Conservation (phyloP, 2,888 invertebrate genomes). For the Diploptera punctata region DNA sequence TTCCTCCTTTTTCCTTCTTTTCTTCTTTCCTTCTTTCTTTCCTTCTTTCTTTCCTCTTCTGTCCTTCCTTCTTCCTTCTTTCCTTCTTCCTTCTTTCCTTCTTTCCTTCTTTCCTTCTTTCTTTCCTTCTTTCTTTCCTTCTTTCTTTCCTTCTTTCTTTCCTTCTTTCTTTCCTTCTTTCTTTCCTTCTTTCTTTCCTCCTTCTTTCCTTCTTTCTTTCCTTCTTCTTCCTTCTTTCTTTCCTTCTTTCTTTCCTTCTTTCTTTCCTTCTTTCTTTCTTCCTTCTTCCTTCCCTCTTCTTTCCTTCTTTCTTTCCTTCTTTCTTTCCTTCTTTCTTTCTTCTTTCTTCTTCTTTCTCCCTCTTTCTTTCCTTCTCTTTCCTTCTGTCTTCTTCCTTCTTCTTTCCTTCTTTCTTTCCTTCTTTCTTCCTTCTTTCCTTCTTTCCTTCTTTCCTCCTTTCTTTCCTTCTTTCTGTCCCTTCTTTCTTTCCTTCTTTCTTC, state of each 20-base stretch:
- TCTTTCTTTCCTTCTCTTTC: background rate
- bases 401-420: background rate
- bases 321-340: background rate
- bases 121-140: background rate
- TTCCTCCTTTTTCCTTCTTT: background rate
- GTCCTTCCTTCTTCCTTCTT: background rate
- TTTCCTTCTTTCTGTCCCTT: background rate
- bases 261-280: background rate
- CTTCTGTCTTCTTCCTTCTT: background rate
- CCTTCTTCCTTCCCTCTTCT: background rate
- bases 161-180: background rate
- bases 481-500: slow-evolving; percentile 1
- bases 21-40: background rate
- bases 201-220: background rate
- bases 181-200: background rate
- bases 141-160: background rate
- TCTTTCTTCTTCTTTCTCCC: background rate
- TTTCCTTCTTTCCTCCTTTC: background rate
- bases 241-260: background rate
- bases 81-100: background rate
- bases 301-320: background rate
- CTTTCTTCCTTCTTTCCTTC: background rate
- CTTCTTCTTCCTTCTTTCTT: background rate
- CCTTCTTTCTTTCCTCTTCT: background rate
- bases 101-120: background rate